Evolutionary conservation across 2,113 vertebrate genomes (phyloP).

Genomic region (Aythya baeri): DNA sequence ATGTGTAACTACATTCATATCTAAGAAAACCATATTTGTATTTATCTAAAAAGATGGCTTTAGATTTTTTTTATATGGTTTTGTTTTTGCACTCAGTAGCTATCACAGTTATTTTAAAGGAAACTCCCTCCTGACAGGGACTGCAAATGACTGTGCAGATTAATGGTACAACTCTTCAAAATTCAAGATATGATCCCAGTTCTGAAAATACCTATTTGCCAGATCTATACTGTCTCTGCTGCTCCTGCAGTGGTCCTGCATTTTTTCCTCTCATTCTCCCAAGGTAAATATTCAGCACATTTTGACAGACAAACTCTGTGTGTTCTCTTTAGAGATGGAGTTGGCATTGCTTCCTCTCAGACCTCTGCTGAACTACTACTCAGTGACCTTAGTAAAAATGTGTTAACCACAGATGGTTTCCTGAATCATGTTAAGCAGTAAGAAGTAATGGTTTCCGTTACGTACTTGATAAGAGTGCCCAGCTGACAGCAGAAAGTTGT

Average conservation of each 20-base stretch:
- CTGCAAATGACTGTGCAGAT: not conserved
- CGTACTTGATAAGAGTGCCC: not conserved
- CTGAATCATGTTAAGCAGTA: not conserved
- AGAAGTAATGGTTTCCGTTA: not conserved
- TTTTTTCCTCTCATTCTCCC: not conserved
- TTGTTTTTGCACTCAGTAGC: not conserved
- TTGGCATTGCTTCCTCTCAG: not conserved
- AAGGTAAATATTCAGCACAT: not conserved
- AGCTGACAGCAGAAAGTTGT: not conserved
- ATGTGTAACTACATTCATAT: not conserved
- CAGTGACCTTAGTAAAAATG: not conserved
- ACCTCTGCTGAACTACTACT: not conserved
- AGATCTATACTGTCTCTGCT: not conserved
- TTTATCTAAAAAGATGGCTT: not conserved
- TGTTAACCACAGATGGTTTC: not conserved
- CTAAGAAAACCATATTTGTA: not conserved
- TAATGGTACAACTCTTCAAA: not conserved
- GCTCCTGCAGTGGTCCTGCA: not conserved
- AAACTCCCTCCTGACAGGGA: not conserved
- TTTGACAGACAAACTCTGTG: not conserved
- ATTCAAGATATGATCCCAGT: not conserved
- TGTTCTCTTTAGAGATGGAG: not conserved
- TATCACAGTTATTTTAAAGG: not conserved
- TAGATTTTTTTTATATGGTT: not conserved
- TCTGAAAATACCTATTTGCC: not conserved